Evolutionary conservation across 2,888 invertebrate genomes (phyloP).

Genomic region (Hemaris fuciformis): DNA sequence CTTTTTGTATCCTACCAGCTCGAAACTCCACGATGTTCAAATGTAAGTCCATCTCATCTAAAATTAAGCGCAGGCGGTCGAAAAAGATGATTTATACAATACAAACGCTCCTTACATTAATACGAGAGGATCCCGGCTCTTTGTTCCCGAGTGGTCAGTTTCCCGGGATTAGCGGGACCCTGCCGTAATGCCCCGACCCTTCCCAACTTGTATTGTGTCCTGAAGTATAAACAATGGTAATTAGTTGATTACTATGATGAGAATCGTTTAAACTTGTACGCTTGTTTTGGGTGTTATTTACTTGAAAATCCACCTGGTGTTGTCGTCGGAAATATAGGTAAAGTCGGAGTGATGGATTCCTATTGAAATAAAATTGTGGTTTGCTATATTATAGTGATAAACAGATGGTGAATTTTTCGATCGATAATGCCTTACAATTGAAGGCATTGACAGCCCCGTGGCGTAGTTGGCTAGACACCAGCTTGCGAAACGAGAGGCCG

Average conservation of each 20-base stretch:
- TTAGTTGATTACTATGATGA: slow-evolving; percentile 7
- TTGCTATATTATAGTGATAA: no score
- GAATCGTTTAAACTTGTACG: slow-evolving; percentile 3
- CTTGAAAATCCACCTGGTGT: background rate
- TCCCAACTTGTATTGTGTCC: slow-evolving; percentile 7
- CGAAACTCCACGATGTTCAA: background rate
- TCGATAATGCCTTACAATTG: no score
- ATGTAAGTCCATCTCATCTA: background rate
- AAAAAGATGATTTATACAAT: background rate
- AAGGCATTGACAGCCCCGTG: no score
- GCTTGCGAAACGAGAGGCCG: no score
- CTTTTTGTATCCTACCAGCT: no score
- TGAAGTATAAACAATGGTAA: slow-evolving; percentile 7
- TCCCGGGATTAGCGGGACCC: slow-evolving; percentile 14
- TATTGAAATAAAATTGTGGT: no score
- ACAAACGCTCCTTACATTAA: slow-evolving; percentile 30
- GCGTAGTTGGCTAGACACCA: no score
- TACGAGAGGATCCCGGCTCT: slow-evolving; percentile 22
- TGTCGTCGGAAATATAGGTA: background rate
- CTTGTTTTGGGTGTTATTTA: background rate
- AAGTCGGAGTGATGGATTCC: no score
- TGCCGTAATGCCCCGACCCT: slow-evolving; percentile 10
- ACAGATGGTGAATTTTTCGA: no score
- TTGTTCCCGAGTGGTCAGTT: slow-evolving; percentile 13
- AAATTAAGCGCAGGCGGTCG: slow-evolving; percentile 20